A percentile compares a stretch with the other conserved stretches of the same genome.
Conservation (phyloP, 2,888 invertebrate species). For the Zygaena filipendulae region DNA sequence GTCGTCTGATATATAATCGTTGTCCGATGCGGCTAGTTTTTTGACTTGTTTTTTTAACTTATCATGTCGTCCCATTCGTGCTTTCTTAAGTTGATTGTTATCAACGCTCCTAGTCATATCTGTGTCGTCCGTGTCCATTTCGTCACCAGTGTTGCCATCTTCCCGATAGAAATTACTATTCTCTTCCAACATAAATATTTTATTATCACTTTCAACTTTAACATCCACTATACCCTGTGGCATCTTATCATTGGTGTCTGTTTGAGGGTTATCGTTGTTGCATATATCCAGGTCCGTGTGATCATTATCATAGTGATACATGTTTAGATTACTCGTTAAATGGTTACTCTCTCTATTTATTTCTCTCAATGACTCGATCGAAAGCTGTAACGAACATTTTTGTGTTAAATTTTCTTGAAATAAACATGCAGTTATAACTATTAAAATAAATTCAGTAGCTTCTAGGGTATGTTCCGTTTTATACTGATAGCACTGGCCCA, state of each 20-base stretch:
- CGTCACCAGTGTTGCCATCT: slow-evolving; percentile 6
- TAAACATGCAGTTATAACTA: no score
- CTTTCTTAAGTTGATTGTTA: neutral
- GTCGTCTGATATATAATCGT: slow-evolving; percentile 34
- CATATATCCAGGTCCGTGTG: slow-evolving; percentile 22
- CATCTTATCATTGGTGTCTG: slow-evolving; percentile 3
- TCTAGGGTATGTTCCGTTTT: no score
- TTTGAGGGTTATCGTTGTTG: slow-evolving; percentile 10
- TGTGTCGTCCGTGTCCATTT: slow-evolving; percentile 7
- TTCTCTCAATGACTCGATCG: slow-evolving; percentile 26
- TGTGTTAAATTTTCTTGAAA: no score
- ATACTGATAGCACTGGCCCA: no score
- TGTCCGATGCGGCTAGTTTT: slow-evolving; percentile 10
- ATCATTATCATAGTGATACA: slow-evolving; percentile 20
- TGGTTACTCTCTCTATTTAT: slow-evolving; percentile 29
- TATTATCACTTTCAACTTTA: slow-evolving; percentile 16
- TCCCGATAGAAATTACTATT: slow-evolving; percentile 6
- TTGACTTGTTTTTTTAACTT: neutral
- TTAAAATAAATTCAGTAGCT: no score
- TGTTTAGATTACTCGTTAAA: slow-evolving; percentile 21
- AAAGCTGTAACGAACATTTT: no score
- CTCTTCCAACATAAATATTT: slow-evolving; percentile 11
- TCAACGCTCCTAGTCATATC: slow-evolving; percentile 12
- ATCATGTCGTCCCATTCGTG: neutral
- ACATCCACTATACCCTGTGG: slow-evolving; percentile 8